phyloP scores from a whole-genome alignment of 2,888 invertebrate species.

The Achlya flavicornis region DNA sequence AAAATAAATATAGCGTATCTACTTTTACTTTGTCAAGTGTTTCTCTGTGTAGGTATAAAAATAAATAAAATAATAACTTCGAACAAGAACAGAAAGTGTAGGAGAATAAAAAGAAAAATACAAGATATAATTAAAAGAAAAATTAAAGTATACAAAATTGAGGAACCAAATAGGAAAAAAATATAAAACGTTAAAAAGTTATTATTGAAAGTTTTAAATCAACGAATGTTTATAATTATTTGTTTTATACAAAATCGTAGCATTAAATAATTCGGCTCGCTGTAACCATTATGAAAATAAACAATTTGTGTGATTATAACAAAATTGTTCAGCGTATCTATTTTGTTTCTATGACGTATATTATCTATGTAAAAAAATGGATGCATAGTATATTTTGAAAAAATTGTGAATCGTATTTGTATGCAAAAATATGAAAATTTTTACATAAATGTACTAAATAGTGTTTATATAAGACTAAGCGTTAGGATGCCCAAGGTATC shows the following conservation, averaged over 20 bases:
- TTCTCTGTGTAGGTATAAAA: constrained; percentile 82
- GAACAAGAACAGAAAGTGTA: constrained; percentile 73
- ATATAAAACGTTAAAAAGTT: constrained; percentile 36
- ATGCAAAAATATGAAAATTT: constrained; percentile 77
- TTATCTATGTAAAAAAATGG: constrained; percentile 57
- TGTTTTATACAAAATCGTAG: constrained; percentile 28
- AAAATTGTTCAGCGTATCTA: constrained; percentile 62
- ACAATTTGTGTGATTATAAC: constrained; percentile 56
- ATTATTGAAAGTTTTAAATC: constrained; percentile 53
- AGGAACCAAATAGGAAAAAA: constrained; percentile 48
- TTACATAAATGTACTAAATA: constrained; percentile 75
- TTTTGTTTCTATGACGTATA: constrained; percentile 58
- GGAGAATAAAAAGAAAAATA: constrained; percentile 64
- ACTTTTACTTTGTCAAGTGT: constrained; percentile 80
- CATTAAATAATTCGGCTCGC: constrained; percentile 64
- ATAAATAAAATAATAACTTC: constrained; percentile 40
- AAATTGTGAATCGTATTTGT: constrained; percentile 73
- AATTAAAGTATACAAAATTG: constrained; percentile 54
- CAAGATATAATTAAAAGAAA: constrained; percentile 48
- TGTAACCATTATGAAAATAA: constrained; percentile 59
- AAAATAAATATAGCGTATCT: constrained; percentile 75
- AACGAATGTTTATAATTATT: constrained; percentile 58
- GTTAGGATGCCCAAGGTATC: constrained; percentile 82
- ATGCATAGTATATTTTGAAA: constrained; percentile 66
- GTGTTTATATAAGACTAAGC: constrained; percentile 69